Evolutionary conservation across 2,797 vertebrate genomes (phyloP).

Genomic region (Trachurus trachurus): DNA sequence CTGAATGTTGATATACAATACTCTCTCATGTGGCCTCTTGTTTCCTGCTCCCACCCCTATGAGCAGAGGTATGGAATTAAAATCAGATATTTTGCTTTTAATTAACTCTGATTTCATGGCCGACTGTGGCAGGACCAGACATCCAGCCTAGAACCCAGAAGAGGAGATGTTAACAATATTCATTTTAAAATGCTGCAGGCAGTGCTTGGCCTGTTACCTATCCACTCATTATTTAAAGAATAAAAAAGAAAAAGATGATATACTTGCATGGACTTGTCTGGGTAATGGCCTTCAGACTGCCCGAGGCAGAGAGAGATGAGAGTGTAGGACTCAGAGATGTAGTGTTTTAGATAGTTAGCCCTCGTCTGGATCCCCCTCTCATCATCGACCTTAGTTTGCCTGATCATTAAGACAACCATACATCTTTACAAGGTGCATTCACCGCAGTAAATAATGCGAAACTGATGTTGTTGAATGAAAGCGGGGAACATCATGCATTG

Average conservation of each 20-base stretch:
- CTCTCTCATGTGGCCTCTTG: conserved; percentile 30
- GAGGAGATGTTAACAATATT: conserved; percentile 8
- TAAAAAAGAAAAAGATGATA: conserved; percentile 2
- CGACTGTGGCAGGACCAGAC: neutral
- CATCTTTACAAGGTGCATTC: neutral
- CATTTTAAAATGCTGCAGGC: conserved; percentile 33
- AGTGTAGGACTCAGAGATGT: neutral
- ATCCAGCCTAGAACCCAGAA: neutral
- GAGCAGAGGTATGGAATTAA: conserved; percentile 7
- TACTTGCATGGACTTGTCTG: neutral
- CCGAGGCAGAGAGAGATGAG: conserved; percentile 9
- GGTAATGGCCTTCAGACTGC: conserved; percentile 11
- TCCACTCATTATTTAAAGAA: conserved; percentile 23
- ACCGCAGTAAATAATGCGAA: neutral
- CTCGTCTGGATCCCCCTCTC: neutral
- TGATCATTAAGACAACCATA: neutral
- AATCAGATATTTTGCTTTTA: conserved; percentile 27
- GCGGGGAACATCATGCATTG: neutral
- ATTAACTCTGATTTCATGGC: conserved; percentile 39
- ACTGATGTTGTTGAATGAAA: neutral
- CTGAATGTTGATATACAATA: conserved; percentile 29
- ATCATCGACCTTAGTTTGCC: neutral
- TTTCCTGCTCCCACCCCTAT: neutral
- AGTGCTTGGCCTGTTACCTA: neutral
- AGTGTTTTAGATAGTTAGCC: neutral